Conservation (phyloP, 2,113 vertebrate species). For the Eleginops maclovinus region DNA sequence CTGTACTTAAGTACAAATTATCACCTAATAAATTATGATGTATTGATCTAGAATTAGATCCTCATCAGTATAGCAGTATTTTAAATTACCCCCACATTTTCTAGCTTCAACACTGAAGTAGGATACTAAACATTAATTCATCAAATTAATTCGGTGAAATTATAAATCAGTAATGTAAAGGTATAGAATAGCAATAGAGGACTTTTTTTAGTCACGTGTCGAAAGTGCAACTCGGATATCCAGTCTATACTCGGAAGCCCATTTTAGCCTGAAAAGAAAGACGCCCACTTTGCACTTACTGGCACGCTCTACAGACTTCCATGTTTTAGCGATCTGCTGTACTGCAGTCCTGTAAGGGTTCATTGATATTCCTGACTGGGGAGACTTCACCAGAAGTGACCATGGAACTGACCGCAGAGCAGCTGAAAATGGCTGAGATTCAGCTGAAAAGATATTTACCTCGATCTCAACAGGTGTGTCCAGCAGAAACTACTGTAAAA, state of each 20-base stretch:
- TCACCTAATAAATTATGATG: no score
- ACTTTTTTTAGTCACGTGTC: not conserved
- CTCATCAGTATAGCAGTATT: not conserved
- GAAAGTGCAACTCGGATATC: not conserved
- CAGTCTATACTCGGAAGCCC: not conserved
- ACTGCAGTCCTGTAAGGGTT: not conserved
- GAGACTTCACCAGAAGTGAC: not conserved
- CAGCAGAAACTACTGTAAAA: not conserved
- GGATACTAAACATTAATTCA: no score
- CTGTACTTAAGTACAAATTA: not conserved
- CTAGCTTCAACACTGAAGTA: not conserved
- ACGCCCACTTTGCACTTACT: not conserved
- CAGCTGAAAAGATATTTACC: slow-evolving; percentile 61
- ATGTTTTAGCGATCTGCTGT: no score
- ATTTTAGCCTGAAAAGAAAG: not conserved
- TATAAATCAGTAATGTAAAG: not conserved
- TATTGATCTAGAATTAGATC: not conserved
- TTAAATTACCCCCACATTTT: not conserved
- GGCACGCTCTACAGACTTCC: no score
- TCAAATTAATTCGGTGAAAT: no score
- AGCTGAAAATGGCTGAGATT: slow-evolving; percentile 52
- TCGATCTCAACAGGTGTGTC: slow-evolving; percentile 63
- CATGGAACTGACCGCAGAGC: slow-evolving; percentile 67
- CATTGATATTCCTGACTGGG: not conserved
- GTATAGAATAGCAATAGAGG: not conserved